Evolutionary conservation across 2,888 invertebrate genomes (phyloP).

Genomic region (Odontocolon sp.): DNA sequence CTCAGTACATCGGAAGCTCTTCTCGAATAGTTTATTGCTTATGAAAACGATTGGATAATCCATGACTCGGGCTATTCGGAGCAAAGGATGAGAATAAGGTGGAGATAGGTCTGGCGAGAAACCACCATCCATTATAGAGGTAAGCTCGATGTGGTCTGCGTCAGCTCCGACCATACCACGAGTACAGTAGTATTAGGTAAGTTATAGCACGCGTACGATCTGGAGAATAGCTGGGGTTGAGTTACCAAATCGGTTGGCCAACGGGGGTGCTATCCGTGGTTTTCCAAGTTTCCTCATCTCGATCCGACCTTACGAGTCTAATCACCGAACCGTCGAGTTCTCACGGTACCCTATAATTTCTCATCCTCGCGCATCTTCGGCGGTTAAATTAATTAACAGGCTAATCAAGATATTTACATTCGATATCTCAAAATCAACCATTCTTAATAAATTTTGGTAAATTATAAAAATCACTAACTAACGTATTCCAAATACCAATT

Average conservation of each 20-base stretch:
- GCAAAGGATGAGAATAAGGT: constrained; percentile 29
- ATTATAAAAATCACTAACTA: no score
- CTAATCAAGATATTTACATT: no score
- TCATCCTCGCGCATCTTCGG: neutral
- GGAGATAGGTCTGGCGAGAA: constrained; percentile 35
- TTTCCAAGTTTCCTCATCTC: constrained; percentile 69
- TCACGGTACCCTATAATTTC: constrained; percentile 2
- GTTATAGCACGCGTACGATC: constrained; percentile 9
- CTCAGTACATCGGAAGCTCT: constrained; percentile 1
- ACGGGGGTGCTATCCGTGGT: constrained; percentile 62
- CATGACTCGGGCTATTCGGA: constrained; percentile 15
- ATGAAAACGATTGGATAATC: constrained; percentile 53
- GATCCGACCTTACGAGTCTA: constrained; percentile 52
- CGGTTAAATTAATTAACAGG: no score
- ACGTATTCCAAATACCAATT: no score
- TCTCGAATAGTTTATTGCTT: constrained; percentile 49
- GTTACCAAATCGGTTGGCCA: constrained; percentile 47
- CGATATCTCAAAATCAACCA: no score
- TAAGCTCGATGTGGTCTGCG: constrained; percentile 54
- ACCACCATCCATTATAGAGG: constrained; percentile 57
- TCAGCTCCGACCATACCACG: constrained; percentile 42
- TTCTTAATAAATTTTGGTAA: no score
- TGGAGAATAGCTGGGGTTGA: constrained; percentile 40
- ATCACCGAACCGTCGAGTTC: constrained; percentile 45
- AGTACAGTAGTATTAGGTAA: constrained; percentile 9